Evolutionary conservation across 2,113 vertebrate genomes (phyloP), one percentile per base, ranked within the genome.

Genomic region (Leptodactylus fuscus): DNA sequence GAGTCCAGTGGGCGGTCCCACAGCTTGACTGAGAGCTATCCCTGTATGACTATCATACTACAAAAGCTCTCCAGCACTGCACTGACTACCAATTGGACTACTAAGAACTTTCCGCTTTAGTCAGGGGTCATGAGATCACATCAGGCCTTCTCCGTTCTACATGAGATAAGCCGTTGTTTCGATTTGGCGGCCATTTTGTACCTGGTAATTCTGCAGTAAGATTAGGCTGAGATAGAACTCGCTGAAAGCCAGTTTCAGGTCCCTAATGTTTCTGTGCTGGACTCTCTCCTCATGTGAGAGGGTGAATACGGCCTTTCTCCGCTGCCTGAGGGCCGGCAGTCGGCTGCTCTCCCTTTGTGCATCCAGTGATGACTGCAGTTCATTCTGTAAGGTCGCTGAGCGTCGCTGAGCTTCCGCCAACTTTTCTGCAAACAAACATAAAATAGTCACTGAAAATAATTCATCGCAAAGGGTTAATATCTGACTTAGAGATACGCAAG

Each of bases 191-290:
- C 16, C 44, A 82, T 46, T 1, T 36, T 36, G 51, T 93, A 99
- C 97, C 97, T 99, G 98, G 89, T 99, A 99, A 94, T 99, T 99
- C 92, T 99, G 98, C 89, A 99, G 96, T 86, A 99, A 91, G 92
- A 99, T 99, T 93, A 99, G 95, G 94, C 97, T 99, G 95, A 99
- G 97, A 96, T 99, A 99, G 97, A 99, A 98, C 95, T 99, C 98
- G 51, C 98, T 99, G 95, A 99, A 99, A 94, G 98, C 98, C 91
- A 99, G 88, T 94, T 99, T 97, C 92, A 99, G 96, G 92, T 99
- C 98, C 94, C 95, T 94, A 93, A 99, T 97, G 88, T 99, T 99
- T 92, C 97, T 96, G 77, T 98, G 96, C 81, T 98, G 96, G 89
- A 97, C 97, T 65, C 98, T 96, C 88, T 99, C 97, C 88, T 99